A percentile compares a stretch with the other conserved stretches of the same genome.
Evolutionary conservation across 2,797 vertebrate genomes (phyloP).

Genomic region (Toxotes lorentzi): DNA sequence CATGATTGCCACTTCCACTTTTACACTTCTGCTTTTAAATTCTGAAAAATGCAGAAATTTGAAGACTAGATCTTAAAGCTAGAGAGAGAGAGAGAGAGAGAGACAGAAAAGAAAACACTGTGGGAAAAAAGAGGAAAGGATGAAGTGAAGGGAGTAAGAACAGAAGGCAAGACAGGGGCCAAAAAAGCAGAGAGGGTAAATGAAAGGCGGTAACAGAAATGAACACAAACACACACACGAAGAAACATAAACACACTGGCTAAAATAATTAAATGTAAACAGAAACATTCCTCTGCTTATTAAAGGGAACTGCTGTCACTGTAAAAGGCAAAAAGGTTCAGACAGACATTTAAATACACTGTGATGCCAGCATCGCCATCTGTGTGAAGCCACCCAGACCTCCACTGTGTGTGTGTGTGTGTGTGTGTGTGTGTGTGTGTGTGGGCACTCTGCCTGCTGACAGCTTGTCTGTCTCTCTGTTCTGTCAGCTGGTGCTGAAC

Average conservation of each 20-base stretch:
- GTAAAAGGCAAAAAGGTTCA: constrained; percentile 14
- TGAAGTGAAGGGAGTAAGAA: too few species aligned
- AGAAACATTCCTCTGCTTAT: constrained; percentile 29
- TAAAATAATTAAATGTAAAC: constrained; percentile 38
- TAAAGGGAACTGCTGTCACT: constrained; percentile 34
- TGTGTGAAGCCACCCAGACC: constrained; percentile 42
- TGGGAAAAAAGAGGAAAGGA: too few species aligned
- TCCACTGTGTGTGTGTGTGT: background rate
- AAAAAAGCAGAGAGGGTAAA: background rate
- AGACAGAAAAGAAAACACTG: too few species aligned
- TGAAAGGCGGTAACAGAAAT: background rate
- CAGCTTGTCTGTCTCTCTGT: constrained; percentile 56
- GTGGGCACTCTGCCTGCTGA: constrained; percentile 44
- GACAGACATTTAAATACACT: constrained; percentile 38
- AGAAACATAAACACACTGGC: constrained; percentile 36
- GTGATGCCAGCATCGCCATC: constrained; percentile 51
- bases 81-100: background rate
- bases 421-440: constrained; percentile 11
- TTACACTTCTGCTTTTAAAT: background rate
- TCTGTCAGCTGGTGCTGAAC: constrained; percentile 56
- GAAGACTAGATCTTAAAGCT: too few species aligned
- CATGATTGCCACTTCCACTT: background rate
- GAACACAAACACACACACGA: background rate
- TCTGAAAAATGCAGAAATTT: too few species aligned
- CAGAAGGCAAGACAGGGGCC: too few species aligned